Percentiles rank a stretch among this genome's conserved stretches.
Conservation (phyloP, 1,140 invertebrate genomes). For the Polypedilum pembai region DNA sequence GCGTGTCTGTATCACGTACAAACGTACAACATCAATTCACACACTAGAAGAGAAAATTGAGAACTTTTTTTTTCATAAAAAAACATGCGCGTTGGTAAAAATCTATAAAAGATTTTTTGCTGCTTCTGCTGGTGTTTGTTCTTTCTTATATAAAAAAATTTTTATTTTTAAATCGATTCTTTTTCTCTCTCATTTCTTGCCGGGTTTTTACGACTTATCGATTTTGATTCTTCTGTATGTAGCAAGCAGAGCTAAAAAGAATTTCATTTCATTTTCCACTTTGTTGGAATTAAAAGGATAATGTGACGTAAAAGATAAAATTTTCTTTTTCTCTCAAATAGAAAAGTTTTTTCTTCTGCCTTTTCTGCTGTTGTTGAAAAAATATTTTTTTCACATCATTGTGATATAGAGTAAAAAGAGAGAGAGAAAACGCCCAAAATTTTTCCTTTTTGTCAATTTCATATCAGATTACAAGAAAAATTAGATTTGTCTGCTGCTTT, state of each 20-base stretch:
- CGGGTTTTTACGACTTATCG: not conserved
- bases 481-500: too few relatives aligned
- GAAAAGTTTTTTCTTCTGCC: not conserved
- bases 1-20: not conserved
- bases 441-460: too few relatives aligned
- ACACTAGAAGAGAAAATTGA: not conserved
- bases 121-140: not conserved
- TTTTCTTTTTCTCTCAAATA: not conserved
- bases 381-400: not conserved
- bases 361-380: not conserved
- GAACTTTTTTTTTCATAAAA: not conserved
- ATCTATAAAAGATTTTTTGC: conserved; percentile 13
- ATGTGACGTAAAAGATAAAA: not conserved
- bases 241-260: too few relatives aligned
- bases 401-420: too few relatives aligned
- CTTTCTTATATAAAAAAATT: not conserved
- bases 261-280: not conserved
- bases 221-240: not conserved
- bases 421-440: too few relatives aligned
- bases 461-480: too few relatives aligned
- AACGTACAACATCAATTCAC: not conserved
- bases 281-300: conserved; percentile 18
- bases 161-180: conserved; percentile 9
- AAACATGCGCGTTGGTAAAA: conserved; percentile 2
- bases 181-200: not conserved